Conservation (phyloP, 2,888 invertebrate species). For the Cactoblastis cactorum region DNA sequence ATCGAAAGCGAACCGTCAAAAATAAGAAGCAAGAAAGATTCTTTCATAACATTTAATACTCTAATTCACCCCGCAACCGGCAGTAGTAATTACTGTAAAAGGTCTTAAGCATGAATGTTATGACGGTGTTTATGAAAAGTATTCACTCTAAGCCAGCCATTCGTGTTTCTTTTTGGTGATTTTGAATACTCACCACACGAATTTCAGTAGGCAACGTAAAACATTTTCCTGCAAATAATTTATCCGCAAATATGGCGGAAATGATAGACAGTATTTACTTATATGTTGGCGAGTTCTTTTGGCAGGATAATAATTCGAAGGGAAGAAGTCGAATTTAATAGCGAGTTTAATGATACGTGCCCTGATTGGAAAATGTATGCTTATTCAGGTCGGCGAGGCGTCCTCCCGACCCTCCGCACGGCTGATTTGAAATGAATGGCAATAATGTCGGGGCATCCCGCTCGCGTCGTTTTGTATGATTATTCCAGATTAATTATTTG, state of each 20-base stretch:
- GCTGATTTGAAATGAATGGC: conserved; percentile 79
- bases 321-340: conserved; percentile 79
- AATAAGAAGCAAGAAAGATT: conserved; percentile 66
- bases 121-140: conserved; percentile 77
- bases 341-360: conserved; percentile 79
- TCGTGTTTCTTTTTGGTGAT: conserved; percentile 51
- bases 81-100: conserved; percentile 73
- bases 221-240: conserved; percentile 24
- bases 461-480: conserved; percentile 78
- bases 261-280: conserved; percentile 44
- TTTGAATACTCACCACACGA: conserved; percentile 66
- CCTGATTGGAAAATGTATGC: conserved; percentile 79
- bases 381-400: conserved; percentile 72
- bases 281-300: conserved; percentile 47
- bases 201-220: conserved; percentile 41
- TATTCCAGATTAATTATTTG: conserved; percentile 80
- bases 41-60: conserved; percentile 70
- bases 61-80: conserved; percentile 63
- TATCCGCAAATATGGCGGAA: conserved; percentile 26
- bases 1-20: conserved; percentile 29
- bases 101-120: conserved; percentile 77
- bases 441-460: conserved; percentile 75
- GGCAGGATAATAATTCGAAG: conserved; percentile 74
- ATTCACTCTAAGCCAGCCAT: conserved; percentile 53
- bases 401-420: conserved; percentile 65